Evolutionary conservation across 2,797 vertebrate species (phyloP).

Genomic region (Pagetopsis macropterus): DNA sequence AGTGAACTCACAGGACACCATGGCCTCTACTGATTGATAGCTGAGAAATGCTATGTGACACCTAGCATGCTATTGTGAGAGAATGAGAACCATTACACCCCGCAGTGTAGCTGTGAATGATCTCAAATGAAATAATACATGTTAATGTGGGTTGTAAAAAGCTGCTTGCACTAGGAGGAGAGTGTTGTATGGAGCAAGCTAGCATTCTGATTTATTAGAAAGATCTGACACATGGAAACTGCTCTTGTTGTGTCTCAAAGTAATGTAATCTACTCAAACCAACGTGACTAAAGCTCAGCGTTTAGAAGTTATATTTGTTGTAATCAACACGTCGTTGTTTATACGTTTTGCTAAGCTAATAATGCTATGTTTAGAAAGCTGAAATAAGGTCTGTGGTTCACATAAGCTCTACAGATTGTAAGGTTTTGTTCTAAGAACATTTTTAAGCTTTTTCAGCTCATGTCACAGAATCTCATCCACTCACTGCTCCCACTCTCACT

Average conservation of each 20-base stretch:
- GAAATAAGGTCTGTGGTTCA: not conserved
- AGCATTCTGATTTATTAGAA: not conserved
- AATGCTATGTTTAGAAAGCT: not conserved
- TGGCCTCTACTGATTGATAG: slow-evolving; percentile 18
- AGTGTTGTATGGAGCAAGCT: not conserved
- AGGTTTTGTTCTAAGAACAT: too few species aligned
- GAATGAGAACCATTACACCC: too few species aligned
- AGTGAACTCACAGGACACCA: slow-evolving; percentile 5
- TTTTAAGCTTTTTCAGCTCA: too few species aligned
- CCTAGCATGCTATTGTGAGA: not conserved
- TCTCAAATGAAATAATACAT: too few species aligned
- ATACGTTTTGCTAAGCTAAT: not conserved
- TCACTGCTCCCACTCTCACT: too few species aligned
- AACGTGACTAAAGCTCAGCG: not conserved
- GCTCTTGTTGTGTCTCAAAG: not conserved
- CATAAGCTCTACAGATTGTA: not conserved
- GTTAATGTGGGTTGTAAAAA: too few species aligned
- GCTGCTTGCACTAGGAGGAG: too few species aligned
- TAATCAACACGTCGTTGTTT: not conserved
- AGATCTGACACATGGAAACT: not conserved
- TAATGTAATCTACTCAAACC: not conserved
- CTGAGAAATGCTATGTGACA: not conserved
- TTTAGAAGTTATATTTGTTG: not conserved
- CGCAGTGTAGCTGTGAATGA: too few species aligned
- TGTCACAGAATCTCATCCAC: too few species aligned